Evolutionary conservation across 1,140 invertebrate genomes (phyloP).

Genomic region (Berghia stephanieae): DNA sequence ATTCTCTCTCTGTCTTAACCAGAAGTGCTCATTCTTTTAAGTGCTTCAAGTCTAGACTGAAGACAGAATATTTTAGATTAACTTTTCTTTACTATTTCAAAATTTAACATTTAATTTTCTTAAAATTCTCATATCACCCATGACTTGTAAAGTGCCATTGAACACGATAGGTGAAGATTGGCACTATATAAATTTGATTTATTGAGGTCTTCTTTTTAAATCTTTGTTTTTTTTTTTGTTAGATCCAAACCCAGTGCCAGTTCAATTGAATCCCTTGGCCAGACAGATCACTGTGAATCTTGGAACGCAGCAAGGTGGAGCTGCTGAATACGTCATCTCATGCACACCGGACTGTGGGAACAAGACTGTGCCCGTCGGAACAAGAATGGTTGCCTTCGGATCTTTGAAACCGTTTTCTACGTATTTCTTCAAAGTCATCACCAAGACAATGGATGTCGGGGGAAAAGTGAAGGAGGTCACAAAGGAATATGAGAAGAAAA

Average conservation of each 20-base stretch:
- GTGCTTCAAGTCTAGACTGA: too few relatives aligned
- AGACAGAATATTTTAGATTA: too few relatives aligned
- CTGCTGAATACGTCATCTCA: slow-evolving; percentile 37
- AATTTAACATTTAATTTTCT: too few relatives aligned
- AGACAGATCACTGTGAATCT: slow-evolving; percentile 41
- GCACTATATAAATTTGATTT: too few relatives aligned
- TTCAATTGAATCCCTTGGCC: slow-evolving; percentile 20
- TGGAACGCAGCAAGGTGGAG: slow-evolving; percentile 39
- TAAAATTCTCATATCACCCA: too few relatives aligned
- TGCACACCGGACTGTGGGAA: slow-evolving; percentile 36
- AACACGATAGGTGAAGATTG: too few relatives aligned
- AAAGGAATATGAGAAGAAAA: slow-evolving; percentile 35
- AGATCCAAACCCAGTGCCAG: slow-evolving; percentile 50
- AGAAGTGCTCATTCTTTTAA: too few relatives aligned
- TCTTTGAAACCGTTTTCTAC: slow-evolving; percentile 42
- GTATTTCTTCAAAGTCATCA: slow-evolving; percentile 45
- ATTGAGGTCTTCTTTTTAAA: too few relatives aligned
- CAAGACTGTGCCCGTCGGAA: slow-evolving; percentile 14
- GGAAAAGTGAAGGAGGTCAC: neutral
- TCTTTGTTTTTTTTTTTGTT: slow-evolving; percentile 36
- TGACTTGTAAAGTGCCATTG: too few relatives aligned
- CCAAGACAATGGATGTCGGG: slow-evolving; percentile 35
- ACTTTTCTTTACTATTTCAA: too few relatives aligned
- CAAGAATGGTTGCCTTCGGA: slow-evolving; percentile 31
- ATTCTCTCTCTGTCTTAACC: too few relatives aligned